phyloP scores from a whole-genome alignment of 2,113 vertebrate species.

The Euleptes europaea region DNA sequence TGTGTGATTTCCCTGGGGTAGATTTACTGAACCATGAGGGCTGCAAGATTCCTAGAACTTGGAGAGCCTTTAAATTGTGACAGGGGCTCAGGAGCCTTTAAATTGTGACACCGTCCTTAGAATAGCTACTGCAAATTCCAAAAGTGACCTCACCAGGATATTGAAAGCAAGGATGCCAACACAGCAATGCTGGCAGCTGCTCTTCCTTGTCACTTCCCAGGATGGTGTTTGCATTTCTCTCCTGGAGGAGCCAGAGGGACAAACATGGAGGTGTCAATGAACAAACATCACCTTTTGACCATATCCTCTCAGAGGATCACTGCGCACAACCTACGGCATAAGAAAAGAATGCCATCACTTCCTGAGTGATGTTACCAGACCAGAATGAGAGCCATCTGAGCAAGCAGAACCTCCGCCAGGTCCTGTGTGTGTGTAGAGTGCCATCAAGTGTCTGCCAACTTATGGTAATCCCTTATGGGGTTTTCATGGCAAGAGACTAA shows the following conservation, averaged over 20 bases:
- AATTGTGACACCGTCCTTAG: neutral
- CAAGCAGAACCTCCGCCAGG: neutral
- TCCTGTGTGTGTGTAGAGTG: no score
- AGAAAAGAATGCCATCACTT: neutral
- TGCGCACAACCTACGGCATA: neutral
- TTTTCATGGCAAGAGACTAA: no score
- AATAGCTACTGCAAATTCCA: constrained; percentile 20
- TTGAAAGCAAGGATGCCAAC: neutral
- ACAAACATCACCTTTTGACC: constrained; percentile 4
- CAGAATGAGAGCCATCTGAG: neutral
- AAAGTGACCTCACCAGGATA: constrained; percentile 9
- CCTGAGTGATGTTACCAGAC: neutral
- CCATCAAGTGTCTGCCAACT: no score
- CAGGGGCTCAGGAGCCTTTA: neutral
- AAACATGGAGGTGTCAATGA: neutral
- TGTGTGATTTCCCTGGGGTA: neutral
- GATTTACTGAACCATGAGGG: neutral
- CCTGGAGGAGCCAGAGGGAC: neutral
- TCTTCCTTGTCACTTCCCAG: neutral
- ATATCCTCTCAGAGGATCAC: neutral
- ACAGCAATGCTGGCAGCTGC: constrained; percentile 13
- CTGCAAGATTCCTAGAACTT: constrained; percentile 3
- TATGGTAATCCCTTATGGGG: no score
- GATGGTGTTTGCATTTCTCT: constrained; percentile 9
- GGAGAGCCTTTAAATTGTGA: neutral